A percentile compares a stretch with the other conserved stretches of the same genome.
Conservation (phyloP, 1,140 invertebrate species). For the Calycopis cecrops region DNA sequence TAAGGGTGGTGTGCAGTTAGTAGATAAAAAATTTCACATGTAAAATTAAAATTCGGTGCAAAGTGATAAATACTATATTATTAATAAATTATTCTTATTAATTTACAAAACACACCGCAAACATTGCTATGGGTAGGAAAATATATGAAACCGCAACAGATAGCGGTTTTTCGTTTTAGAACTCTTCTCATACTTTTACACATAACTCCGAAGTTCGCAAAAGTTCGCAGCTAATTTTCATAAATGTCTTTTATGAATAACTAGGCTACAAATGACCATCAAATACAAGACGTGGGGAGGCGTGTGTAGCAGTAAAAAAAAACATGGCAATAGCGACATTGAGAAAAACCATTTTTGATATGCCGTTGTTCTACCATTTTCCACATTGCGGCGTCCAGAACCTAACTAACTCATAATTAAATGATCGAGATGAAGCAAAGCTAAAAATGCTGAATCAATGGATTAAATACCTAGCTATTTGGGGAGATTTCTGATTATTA, state of each 20-base stretch:
- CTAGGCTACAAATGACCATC: not conserved
- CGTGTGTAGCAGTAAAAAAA: no score
- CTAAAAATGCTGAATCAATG: no score
- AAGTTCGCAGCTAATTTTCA: not conserved
- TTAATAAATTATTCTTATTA: not conserved
- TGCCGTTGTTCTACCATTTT: no score
- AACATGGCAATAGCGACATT: no score
- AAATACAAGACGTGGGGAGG: not conserved
- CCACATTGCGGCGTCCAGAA: no score
- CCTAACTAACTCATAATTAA: no score
- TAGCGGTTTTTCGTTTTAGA: conserved; percentile 12
- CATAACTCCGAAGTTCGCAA: conserved; percentile 13
- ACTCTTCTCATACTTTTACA: conserved; percentile 12
- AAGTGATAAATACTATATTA: not conserved
- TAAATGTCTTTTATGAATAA: conserved; percentile 10
- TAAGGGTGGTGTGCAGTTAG: not conserved
- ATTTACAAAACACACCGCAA: conserved; percentile 9
- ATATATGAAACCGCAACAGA: conserved; percentile 9
- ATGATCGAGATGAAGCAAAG: no score
- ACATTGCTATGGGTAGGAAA: not conserved
- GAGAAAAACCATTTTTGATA: no score
- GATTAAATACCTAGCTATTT: no score
- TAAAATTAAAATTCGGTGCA: conserved; percentile 4
- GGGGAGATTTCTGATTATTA: no score
- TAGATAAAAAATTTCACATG: conserved; percentile 2